Evolutionary conservation across 2,113 vertebrate genomes (phyloP).

Genomic region (Zosterops pallidus): DNA sequence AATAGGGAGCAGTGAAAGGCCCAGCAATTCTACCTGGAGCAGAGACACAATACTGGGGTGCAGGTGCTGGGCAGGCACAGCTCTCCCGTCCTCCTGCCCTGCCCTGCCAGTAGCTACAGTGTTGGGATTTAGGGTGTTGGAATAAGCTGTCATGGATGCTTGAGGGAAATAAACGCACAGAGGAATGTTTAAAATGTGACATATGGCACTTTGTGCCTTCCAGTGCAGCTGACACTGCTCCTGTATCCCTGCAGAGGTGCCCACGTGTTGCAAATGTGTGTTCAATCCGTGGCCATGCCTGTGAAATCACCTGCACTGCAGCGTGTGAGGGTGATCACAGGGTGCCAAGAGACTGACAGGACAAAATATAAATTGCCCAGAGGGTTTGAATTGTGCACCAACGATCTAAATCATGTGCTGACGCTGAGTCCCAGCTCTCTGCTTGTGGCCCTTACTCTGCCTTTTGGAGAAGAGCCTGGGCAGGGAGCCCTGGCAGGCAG

Average conservation of each 20-base stretch:
- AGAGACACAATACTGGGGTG: neutral
- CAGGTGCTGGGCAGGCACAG: accelerated
- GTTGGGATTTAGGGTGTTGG: neutral
- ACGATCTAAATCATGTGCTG: accelerated
- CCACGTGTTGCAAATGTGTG: accelerated
- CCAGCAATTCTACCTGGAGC: constrained; percentile 53
- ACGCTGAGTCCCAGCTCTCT: neutral
- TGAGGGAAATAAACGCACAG: neutral
- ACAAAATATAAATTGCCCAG: neutral
- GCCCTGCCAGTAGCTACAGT: neutral
- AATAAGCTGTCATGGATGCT: neutral
- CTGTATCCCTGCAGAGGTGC: neutral
- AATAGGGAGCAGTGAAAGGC: constrained; percentile 65
- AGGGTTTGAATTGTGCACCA: neutral
- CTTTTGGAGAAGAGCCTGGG: neutral
- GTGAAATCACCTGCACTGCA: neutral
- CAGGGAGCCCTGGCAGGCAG: neutral
- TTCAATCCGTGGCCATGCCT: accelerated
- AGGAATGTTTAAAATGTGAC: neutral
- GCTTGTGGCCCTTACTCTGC: neutral
- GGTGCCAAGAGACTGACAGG: neutral
- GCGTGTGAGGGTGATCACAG: accelerated
- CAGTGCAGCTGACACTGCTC: neutral
- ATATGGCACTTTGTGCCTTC: neutral
- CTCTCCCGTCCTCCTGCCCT: neutral